Conservation (phyloP, 1,140 invertebrate genomes). For the Tigriopus japonicus region DNA sequence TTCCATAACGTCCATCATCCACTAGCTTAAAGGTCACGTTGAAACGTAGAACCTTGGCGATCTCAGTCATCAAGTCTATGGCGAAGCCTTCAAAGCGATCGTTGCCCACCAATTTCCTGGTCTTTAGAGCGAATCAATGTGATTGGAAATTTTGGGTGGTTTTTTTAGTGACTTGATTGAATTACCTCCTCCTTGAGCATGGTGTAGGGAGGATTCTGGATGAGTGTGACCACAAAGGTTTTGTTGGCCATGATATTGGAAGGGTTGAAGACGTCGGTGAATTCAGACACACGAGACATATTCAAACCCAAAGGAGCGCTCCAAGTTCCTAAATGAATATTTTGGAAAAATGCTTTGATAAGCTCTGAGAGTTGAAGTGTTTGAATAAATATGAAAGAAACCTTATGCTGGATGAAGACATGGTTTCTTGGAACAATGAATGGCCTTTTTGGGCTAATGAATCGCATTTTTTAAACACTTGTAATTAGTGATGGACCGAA, state of each 20-base stretch:
- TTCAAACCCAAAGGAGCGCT: constrained; percentile 68
- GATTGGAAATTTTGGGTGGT: background rate
- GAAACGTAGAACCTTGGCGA: constrained; percentile 60
- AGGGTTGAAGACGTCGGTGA: constrained; percentile 58
- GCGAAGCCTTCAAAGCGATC: constrained; percentile 73
- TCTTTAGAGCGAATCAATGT: background rate
- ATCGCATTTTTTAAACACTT: too few relatives aligned
- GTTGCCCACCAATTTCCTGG: constrained; percentile 55
- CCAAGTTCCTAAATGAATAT: constrained; percentile 45
- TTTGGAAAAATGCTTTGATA: too few relatives aligned
- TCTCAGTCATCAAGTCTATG: constrained; percentile 66
- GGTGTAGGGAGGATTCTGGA: background rate
- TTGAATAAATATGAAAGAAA: too few relatives aligned
- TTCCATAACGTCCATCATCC: constrained; percentile 51
- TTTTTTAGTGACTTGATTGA: background rate
- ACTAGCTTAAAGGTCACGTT: constrained; percentile 65
- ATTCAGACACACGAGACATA: constrained; percentile 62
- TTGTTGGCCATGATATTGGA: constrained; percentile 65
- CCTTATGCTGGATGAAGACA: too few relatives aligned
- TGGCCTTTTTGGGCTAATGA: too few relatives aligned
- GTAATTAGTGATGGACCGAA: too few relatives aligned
- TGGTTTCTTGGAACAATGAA: too few relatives aligned
- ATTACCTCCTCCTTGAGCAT: background rate
- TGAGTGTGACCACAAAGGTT: constrained; percentile 35
- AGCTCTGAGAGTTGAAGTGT: too few relatives aligned